Evolutionary conservation across 2,797 vertebrate genomes (phyloP), one percentile per base, ranked within the genome.

Genomic region (Apogon hyalosoma): DNA sequence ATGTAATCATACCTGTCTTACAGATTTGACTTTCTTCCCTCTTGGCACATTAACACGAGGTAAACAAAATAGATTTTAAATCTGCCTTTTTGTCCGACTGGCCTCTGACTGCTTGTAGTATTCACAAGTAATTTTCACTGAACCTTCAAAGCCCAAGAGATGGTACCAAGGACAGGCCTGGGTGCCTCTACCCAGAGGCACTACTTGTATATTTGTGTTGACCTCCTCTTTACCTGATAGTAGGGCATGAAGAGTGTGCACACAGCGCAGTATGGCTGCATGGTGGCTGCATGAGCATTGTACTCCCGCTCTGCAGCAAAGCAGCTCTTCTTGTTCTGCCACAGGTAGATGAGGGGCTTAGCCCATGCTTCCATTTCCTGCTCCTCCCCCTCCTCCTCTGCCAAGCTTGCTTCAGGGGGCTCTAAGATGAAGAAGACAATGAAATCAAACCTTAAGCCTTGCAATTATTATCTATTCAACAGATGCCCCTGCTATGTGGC

Each of bases 231-330:
- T 93, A 98, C 97, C 96, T 96, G 96, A 76, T 95, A 93, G 83
- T 98, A 98, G 0, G 97, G 97, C 95, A 95, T 94, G 61, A 99
- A 94, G 70, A 99, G 95, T 5, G 95, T 95, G 84, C 98, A 99
- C 63, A 99, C 92, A 3, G 98, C 97, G 80, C 98, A 99, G 74
- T 94, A 75, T 0, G 98, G 98, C 60, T 95, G 88, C 77, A 90
- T 89, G 80, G 88, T 91, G 68, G 95, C 96, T 42, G 92, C 93
- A 0, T 91, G 83, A 70, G 93, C 88, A 48, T 99, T 99, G 84
- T 96, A 97, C 16, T 97, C 95, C 71, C 92, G 95, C 90, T 99
- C 98, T 19, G 95, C 93, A 5, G 84, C 87, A 87, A 98, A 96
- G 91, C 92, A 94, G 24, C 86, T 87, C 72, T 89, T 87, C 79